Evolutionary conservation across 2,888 invertebrate species (phyloP).

Genomic region (Liposcelis brunnea): DNA sequence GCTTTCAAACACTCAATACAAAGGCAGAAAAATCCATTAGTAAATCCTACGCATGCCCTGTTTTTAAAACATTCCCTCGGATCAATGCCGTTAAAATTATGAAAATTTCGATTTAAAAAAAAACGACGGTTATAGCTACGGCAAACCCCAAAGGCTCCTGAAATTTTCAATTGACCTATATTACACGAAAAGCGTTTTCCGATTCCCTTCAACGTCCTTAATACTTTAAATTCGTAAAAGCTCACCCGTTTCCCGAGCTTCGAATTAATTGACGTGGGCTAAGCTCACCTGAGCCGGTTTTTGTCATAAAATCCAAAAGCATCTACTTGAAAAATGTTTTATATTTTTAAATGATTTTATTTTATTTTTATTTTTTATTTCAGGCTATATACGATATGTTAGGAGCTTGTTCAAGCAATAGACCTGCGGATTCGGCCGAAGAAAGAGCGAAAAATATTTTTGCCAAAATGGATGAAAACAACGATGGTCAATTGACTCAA

Average conservation of each 20-base stretch:
- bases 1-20: no score
- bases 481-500: slow-evolving; percentile 94
- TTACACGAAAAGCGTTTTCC: slow-evolving; percentile 4
- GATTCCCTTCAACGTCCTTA: background rate
- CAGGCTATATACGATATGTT: slow-evolving; percentile 99
- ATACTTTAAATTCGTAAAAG: no score
- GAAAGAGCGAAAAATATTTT: slow-evolving; percentile 98
- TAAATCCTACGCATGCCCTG: no score
- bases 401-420: slow-evolving; percentile 88
- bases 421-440: slow-evolving; percentile 90
- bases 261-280: background rate
- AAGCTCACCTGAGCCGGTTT: background rate
- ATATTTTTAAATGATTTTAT: slow-evolving; percentile 2
- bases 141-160: no score
- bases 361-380: slow-evolving; percentile 20
- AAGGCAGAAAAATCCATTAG: no score
- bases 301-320: background rate
- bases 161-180: no score
- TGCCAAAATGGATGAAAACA: slow-evolving; percentile 98
- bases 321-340: background rate
- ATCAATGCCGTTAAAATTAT: no score
- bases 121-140: no score
- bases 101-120: no score
- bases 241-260: background rate
- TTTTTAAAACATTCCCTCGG: no score